phyloP scores from a whole-genome alignment of 2,113 vertebrate species.

The Ochotona princeps region DNA sequence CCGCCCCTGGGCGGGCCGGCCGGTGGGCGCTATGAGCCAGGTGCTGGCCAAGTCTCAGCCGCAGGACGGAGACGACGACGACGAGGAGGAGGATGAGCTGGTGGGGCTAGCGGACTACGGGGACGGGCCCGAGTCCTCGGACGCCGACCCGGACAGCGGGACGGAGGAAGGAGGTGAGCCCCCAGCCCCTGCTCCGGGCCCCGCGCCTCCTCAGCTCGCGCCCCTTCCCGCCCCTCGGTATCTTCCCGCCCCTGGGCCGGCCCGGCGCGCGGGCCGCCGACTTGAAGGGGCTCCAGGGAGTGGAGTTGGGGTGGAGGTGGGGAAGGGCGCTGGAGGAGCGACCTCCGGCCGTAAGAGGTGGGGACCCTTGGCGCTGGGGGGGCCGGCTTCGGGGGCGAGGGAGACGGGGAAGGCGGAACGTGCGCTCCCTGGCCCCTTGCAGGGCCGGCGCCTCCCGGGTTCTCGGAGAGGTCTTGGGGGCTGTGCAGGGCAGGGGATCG shows the following conservation, averaged over 20 bases:
- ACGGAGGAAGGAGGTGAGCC: conserved; percentile 86
- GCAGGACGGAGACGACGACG: conserved; percentile 77
- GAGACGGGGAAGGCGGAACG: background rate
- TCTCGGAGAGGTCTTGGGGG: background rate
- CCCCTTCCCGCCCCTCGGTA: background rate
- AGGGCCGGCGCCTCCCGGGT: background rate
- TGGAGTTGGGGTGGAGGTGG: conserved; percentile 10
- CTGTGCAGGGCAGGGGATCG: background rate
- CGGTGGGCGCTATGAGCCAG: conserved; percentile 84
- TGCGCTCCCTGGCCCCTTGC: background rate
- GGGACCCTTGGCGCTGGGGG: background rate
- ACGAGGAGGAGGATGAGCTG: conserved; percentile 85
- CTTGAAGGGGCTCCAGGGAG: background rate
- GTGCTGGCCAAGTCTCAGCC: conserved; percentile 80
- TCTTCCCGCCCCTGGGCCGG: background rate
- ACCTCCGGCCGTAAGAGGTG: conserved; percentile 21
- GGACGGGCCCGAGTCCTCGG: conserved; percentile 84
- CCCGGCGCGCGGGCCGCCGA: background rate
- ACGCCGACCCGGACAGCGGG: conserved; percentile 85
- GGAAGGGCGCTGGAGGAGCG: background rate
- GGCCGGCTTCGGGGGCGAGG: background rate
- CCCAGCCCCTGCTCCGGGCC: background rate
- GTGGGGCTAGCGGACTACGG: conserved; percentile 85
- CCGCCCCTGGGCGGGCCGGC: background rate
- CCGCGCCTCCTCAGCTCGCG: background rate